Conservation (phyloP, 2,113 vertebrate species). For the Callipepla squamata region DNA sequence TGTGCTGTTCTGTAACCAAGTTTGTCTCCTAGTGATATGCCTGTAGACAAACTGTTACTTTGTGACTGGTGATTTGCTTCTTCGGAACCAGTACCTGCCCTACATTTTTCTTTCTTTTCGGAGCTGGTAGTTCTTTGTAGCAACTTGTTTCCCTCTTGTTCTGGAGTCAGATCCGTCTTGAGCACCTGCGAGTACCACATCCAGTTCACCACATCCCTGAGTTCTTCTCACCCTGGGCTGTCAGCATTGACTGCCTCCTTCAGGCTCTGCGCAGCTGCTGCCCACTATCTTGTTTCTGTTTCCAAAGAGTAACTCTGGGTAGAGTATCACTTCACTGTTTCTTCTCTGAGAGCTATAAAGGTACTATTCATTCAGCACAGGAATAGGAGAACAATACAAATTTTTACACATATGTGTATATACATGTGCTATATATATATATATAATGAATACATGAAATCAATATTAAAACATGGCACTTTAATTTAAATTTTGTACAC, state of each 20-base stretch:
- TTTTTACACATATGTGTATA: neutral
- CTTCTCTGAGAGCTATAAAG: neutral
- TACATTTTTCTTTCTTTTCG: neutral
- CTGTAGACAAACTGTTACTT: neutral
- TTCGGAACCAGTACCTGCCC: neutral
- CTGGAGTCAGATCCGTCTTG: rapidly evolving
- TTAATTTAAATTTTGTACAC: neutral
- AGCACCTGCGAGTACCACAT: no score
- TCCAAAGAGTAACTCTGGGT: neutral
- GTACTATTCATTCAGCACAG: neutral
- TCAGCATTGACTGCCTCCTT: neutral
- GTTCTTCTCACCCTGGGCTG: neutral
- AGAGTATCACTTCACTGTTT: neutral
- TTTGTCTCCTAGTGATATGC: neutral
- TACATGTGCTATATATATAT: neutral
- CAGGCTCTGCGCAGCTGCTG: neutral
- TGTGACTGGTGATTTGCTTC: neutral
- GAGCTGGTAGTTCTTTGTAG: neutral
- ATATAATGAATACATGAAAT: neutral
- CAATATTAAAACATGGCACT: neutral
- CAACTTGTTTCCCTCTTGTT: neutral
- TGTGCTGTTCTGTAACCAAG: neutral
- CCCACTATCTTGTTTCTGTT: neutral
- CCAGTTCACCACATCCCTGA: neutral
- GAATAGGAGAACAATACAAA: neutral